Percentiles rank a stretch among this genome's conserved stretches.
These are phyloP conservation scores for Aethina tumida DNA, from an alignment of 1,140 invertebrate genomes.

Conservation along the genomic window DNA sequence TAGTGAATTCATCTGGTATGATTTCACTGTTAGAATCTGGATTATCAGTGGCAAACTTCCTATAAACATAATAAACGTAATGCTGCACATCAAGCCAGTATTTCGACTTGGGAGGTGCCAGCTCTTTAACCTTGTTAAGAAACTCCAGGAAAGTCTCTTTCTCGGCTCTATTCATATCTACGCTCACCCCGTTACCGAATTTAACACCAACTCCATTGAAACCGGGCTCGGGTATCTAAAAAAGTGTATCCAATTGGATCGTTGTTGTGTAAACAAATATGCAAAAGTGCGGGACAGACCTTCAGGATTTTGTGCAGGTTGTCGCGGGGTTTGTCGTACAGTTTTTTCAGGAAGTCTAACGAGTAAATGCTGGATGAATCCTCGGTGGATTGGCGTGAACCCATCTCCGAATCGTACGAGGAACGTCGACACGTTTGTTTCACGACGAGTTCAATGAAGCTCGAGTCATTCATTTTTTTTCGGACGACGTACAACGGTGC, in stretches of 20 bases:
- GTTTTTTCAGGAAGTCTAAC: constrained; percentile 20
- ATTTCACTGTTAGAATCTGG: constrained; percentile 18
- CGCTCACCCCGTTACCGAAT: background rate
- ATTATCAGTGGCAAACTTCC: constrained; percentile 23
- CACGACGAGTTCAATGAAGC: constrained; percentile 24
- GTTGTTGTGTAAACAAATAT: too few species aligned
- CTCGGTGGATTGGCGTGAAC: constrained; percentile 12
- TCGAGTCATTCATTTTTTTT: constrained; percentile 12
- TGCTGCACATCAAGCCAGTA: constrained; percentile 29
- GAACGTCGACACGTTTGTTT: constrained; percentile 26
- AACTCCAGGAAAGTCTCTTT: constrained; percentile 25
- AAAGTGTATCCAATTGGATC: too few species aligned
- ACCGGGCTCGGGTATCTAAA: constrained; percentile 12
- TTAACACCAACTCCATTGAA: constrained; percentile 13
- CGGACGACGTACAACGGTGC: constrained; percentile 3
- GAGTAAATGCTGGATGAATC: constrained; percentile 25
- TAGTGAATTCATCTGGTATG: constrained; percentile 21
- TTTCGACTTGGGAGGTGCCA: constrained; percentile 19
- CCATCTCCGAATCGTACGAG: constrained; percentile 22
- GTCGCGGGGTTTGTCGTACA: constrained; percentile 23
- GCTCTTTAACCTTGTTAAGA: constrained; percentile 25
- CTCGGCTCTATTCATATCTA: constrained; percentile 16
- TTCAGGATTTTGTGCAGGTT: constrained; percentile 23
- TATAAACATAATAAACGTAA: constrained; percentile 29
- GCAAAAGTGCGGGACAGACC: constrained; percentile 10